A percentile compares a stretch with the other conserved stretches of the same genome.
These are phyloP conservation scores for Heteropelma amictum DNA, from an alignment of 2,888 invertebrate genomes.

Conservation along the genomic window DNA sequence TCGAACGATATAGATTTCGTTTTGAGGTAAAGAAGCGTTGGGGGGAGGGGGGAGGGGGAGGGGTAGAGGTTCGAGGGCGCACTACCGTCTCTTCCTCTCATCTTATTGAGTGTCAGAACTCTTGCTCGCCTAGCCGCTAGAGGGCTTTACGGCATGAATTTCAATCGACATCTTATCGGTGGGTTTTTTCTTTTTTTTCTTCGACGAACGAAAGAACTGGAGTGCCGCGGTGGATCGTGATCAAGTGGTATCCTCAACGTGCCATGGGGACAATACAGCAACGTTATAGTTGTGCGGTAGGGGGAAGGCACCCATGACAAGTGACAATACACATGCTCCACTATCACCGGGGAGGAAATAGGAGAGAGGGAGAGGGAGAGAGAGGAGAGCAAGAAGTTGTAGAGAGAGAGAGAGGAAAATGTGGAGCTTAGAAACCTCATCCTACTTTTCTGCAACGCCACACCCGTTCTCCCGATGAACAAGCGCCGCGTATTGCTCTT, in stretches of 20 bases:
- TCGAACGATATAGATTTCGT: conserved; percentile 38
- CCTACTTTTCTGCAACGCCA: conserved; percentile 34
- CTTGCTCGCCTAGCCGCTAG: conserved; percentile 42
- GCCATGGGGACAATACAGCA: conserved; percentile 66
- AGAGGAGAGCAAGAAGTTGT: no score
- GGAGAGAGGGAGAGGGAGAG: conserved; percentile 7
- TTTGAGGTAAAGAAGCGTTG: no score
- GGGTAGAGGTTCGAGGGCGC: background rate
- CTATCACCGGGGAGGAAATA: conserved; percentile 16
- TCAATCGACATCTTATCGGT: conserved; percentile 78
- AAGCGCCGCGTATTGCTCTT: conserved; percentile 74
- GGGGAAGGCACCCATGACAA: conserved; percentile 30
- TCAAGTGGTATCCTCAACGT: conserved; percentile 77
- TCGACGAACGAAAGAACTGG: conserved; percentile 59
- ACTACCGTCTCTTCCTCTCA: background rate
- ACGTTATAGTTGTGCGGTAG: conserved; percentile 38
- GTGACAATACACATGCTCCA: conserved; percentile 51
- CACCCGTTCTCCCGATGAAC: conserved; percentile 62
- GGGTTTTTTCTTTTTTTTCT: conserved; percentile 59
- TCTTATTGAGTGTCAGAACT: conserved; percentile 26
- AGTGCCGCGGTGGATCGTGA: conserved; percentile 76
- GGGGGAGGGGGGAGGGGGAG: conserved; percentile 47
- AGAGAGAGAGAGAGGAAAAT: no score
- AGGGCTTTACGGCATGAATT: conserved; percentile 74
- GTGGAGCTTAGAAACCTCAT: conserved; percentile 23